Evolutionary conservation across 2,113 vertebrate species (phyloP), one percentile per base, ranked within the genome.

Genomic region (Pseudorectes ferrugineus): DNA sequence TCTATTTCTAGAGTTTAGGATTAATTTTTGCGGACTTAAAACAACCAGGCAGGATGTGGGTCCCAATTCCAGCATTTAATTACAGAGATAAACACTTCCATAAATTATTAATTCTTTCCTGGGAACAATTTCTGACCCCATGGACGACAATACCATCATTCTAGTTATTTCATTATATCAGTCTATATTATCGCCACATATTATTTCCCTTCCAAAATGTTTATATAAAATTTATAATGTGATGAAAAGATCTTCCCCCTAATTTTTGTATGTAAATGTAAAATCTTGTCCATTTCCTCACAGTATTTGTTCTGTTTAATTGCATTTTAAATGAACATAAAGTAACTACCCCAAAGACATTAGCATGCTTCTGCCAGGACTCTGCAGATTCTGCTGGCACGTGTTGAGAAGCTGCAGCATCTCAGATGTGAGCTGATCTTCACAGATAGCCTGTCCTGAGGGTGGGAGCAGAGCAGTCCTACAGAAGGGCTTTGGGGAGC

Each of bases 241-340:
- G 88, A 92, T 92, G 73, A 91, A 92, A 95, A 95, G 92, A 96
- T 95, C 94, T 95, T 70, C 52, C 36, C 59, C 68, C 26, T 94
- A 66, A 95, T 96, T 97, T 96, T 92, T 94, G 46, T 74, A 71
- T 88, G 92, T 78, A 97, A 90, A 96, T 95, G 90, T 86, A 75
- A 93, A 92, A 88, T 93, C 88, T 88, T 68, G 59, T 57, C 90
- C 72, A 72, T 94, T 96, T 96, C 77, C 90, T 91, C 85, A 80
- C 49, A 48, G 77, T 96, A 97, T 97, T 97, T 97, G 94, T 91
- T 96, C 91, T 96, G 88, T 66, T 93, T 96, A 96, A 97, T 97
- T 97, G 95, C 88, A 97, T 97, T 97, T 96, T 97, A 97, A 89
- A 97, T 96, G 79, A 96, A 92, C 43, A 73, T 86, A 76, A 92